Base-by-base conservation (phyloP, 2,888 invertebrate species). In the Halictus ligatus region DNA sequence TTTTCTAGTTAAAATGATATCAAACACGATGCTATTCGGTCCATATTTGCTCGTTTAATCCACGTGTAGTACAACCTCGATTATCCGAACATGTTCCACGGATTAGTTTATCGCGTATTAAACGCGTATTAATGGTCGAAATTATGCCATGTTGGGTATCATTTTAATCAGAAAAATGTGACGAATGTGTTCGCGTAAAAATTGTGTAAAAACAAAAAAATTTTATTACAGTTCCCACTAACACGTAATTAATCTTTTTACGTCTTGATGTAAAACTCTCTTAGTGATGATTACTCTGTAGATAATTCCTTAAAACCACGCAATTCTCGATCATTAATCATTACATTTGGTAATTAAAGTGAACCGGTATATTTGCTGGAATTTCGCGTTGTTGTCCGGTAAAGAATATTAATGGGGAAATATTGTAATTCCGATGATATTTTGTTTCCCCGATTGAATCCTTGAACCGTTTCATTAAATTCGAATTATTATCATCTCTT, bases 391-490 rank as follows among this genome's bases (percentile, higher is more conserved):
- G 35, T 67, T 67, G 18, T 35, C 13, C 25, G 15, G 60, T 25
- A 25, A 64, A 64, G 64, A 64, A 15, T 13, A 25, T 29, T 15
- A 64, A 64, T 29, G 25, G 12, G 6, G 64, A 64, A 29, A 64
- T 64, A 29, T 21, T 15, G 67, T 67, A 29, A 67, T 64, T 15
- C 29, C 35, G 35, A 21, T 35, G 67, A 67, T 67, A 29, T 67
- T 67, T 67, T 67, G 67, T 35, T 18, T 60, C 60, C 25, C 25
- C 12, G 25, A 25, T 3, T 29, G 35, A 67, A 67, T 67, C 35
- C 35, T 67, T 21, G 67, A 29, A n/a, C n/a, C 54, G 25, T 25
- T 67, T 35, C 67, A 60, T 60, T 64, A 75, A 75, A 25, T 73
- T 48, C 13, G 60, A 75, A 75, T 75, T 43, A 54, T 25, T 18